These are phyloP conservation scores for Dendroctonus valens DNA, from an alignment of 1,140 invertebrate genomes.

Conservation along the genomic window DNA sequence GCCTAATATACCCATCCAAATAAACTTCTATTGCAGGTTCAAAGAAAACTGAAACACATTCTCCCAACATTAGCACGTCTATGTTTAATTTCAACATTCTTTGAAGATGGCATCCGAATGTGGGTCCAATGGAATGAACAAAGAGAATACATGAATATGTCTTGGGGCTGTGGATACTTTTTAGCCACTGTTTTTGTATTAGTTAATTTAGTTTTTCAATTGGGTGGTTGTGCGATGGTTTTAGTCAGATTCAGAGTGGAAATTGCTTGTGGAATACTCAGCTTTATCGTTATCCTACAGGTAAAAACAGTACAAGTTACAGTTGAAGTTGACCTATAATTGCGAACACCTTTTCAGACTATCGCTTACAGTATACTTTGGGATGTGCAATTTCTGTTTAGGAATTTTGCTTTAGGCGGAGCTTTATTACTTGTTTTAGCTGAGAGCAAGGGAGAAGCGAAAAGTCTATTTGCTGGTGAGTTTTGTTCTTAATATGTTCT, in stretches of 20 bases:
- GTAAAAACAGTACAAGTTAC: slow-evolving; percentile 52
- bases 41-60: slow-evolving; percentile 89
- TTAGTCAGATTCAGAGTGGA: slow-evolving; percentile 89
- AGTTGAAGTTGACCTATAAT: not conserved
- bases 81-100: slow-evolving; percentile 98
- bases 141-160: slow-evolving; percentile 96
- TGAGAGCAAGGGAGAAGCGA: slow-evolving; percentile 88
- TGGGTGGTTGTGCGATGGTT: slow-evolving; percentile 95
- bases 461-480: slow-evolving; percentile 82
- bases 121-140: slow-evolving; percentile 99
- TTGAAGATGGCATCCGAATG: slow-evolving; percentile 99
- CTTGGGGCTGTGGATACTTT: slow-evolving; percentile 96
- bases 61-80: slow-evolving; percentile 93
- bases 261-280: slow-evolving; percentile 90
- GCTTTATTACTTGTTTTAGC: slow-evolving; percentile 92
- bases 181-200: slow-evolving; percentile 90
- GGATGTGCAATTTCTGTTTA: slow-evolving; percentile 94
- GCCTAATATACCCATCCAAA: not conserved
- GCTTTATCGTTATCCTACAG: slow-evolving; percentile 95
- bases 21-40: slow-evolving; percentile 64
- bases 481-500: not conserved
- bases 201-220: slow-evolving; percentile 92
- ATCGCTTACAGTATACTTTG: slow-evolving; percentile 97
- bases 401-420: slow-evolving; percentile 95
- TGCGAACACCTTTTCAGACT: slow-evolving; percentile 67